These are phyloP conservation scores for Oceanites oceanicus DNA, from an alignment of 2,113 vertebrate genomes.

Conservation along the genomic window DNA sequence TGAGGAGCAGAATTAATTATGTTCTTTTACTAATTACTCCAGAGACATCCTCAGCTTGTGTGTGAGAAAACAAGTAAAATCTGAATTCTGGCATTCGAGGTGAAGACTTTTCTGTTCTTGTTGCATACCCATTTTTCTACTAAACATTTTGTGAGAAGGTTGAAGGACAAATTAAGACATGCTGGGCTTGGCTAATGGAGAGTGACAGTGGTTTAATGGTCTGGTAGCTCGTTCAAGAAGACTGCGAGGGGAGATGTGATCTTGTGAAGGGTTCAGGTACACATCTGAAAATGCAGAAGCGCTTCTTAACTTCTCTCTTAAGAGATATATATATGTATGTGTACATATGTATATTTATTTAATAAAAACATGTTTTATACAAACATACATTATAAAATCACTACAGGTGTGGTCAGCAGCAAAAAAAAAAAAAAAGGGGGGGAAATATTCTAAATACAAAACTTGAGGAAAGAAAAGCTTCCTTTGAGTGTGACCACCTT, in stretches of 20 bases:
- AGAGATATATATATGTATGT: background rate
- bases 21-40: conserved; percentile 67
- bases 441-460: background rate
- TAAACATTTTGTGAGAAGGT: background rate
- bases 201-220: background rate
- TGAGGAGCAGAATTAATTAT: conserved; percentile 56
- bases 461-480: background rate
- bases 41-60: conserved; percentile 45
- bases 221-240: background rate
- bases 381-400: background rate
- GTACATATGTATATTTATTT: background rate
- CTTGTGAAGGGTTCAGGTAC: background rate
- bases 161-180: background rate
- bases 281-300: background rate
- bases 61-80: conserved; percentile 55
- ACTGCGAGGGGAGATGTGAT: background rate
- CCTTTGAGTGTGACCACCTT: background rate
- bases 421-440: too few relatives aligned
- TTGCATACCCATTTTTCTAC: background rate
- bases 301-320: background rate
- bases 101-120: background rate
- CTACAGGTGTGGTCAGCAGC: background rate
- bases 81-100: background rate
- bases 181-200: background rate
- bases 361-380: background rate